phyloP scores from a whole-genome alignment of 2,888 invertebrate species.

The Chaetogeoica ovagalla region DNA sequence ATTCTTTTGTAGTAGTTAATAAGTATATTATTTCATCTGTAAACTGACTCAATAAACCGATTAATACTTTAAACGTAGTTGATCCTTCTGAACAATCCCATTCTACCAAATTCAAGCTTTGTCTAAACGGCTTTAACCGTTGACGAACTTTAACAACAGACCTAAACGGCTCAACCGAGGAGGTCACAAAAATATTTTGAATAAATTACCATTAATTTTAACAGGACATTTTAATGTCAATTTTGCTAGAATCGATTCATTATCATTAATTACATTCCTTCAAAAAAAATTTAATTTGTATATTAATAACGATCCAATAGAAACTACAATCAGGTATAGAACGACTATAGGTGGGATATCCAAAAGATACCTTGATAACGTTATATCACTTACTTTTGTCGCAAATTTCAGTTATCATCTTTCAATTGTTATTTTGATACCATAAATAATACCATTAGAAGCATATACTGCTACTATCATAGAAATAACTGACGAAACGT shows the following conservation, averaged over 20 bases:
- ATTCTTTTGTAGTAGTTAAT: too few relatives aligned
- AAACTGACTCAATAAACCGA: too few relatives aligned
- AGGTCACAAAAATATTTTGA: constrained; percentile 13
- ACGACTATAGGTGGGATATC: constrained; percentile 20
- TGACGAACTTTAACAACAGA: too few relatives aligned
- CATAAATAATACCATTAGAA: background rate
- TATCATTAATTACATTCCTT: constrained; percentile 12
- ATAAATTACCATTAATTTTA: constrained; percentile 25
- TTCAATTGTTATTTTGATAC: constrained; percentile 5
- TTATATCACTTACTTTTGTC: constrained; percentile 23
- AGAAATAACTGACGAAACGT: constrained; percentile 1
- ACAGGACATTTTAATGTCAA: constrained; percentile 11
- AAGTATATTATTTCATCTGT: too few relatives aligned
- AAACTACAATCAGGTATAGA: constrained; percentile 14
- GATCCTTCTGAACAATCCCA: too few relatives aligned
- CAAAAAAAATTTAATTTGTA: constrained; percentile 24
- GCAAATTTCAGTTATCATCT: constrained; percentile 17
- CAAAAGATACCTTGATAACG: constrained; percentile 22
- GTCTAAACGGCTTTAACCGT: too few relatives aligned
- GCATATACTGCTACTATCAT: background rate
- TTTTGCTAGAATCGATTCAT: constrained; percentile 9
- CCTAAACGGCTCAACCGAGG: too few relatives aligned
- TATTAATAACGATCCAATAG: constrained; percentile 14
- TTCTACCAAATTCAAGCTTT: too few relatives aligned
- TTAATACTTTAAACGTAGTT: too few relatives aligned